phyloP scores from a whole-genome alignment of 2,797 vertebrate genomes.

The Labroides dimidiatus region DNA sequence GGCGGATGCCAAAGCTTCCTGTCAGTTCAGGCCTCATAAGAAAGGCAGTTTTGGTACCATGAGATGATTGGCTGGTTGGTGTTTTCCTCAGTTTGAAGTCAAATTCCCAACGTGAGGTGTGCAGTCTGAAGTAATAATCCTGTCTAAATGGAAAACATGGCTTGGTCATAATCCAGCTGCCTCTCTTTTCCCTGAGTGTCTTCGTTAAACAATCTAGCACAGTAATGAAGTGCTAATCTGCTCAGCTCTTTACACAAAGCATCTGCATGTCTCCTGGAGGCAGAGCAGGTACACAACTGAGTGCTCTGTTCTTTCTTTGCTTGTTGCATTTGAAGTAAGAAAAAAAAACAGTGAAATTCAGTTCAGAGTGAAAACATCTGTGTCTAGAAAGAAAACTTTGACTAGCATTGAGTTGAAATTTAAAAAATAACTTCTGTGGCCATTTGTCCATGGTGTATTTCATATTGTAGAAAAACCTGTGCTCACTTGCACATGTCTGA shows the following conservation, averaged over 20 bases:
- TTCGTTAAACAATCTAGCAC: conserved; percentile 78
- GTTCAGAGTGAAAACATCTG: conserved; percentile 28
- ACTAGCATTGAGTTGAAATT: conserved; percentile 11
- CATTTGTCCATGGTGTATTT: conserved; percentile 25
- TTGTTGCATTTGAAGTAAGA: conserved; percentile 54
- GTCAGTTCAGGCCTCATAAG: conserved; percentile 33
- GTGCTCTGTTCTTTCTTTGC: conserved; percentile 50
- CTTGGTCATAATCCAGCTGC: conserved; percentile 80
- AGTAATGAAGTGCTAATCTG: conserved; percentile 82
- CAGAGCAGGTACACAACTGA: conserved; percentile 71
- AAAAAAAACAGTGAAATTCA: conserved; percentile 39
- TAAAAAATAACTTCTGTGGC: conserved; percentile 33
- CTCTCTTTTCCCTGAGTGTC: conserved; percentile 75
- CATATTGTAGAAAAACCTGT: conserved; percentile 28
- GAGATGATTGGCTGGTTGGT: conserved; percentile 64
- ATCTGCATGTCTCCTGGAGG: conserved; percentile 71
- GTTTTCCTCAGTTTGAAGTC: conserved; percentile 73
- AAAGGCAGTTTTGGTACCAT: conserved; percentile 32
- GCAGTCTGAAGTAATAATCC: conserved; percentile 79
- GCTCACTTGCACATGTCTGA: conserved; percentile 21
- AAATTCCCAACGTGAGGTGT: conserved; percentile 71
- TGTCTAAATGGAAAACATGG: conserved; percentile 80
- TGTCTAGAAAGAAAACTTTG: conserved; percentile 40
- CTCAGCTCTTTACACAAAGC: conserved; percentile 78
- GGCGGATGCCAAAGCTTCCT: conserved; percentile 40